Conservation (phyloP, 2,113 vertebrate genomes). For the Heterotilapia buettikoferi region DNA sequence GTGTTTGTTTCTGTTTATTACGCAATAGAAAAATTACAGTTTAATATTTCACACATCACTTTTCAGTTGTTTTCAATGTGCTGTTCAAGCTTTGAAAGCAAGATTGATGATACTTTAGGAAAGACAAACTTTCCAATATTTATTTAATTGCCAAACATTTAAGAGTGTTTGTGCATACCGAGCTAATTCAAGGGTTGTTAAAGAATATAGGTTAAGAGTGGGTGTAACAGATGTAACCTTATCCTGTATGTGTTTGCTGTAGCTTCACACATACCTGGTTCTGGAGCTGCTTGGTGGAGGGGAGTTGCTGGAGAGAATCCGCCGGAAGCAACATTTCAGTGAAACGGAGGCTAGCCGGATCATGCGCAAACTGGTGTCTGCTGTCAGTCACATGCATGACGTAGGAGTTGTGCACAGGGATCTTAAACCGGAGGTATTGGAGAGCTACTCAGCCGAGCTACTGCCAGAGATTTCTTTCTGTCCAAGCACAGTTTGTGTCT, state of each 20-base stretch:
- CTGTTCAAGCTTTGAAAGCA: neutral
- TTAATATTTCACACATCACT: neutral
- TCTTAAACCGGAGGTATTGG: conserved; percentile 90
- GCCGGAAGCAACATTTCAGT: conserved; percentile 92
- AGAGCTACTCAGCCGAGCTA: neutral
- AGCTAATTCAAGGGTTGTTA: neutral
- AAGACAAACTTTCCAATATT: neutral
- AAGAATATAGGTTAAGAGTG: neutral
- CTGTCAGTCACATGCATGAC: conserved; percentile 97
- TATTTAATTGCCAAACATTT: neutral
- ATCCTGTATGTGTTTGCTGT: conserved; percentile 4
- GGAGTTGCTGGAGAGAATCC: conserved; percentile 92
- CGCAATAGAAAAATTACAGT: neutral
- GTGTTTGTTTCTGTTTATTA: neutral
- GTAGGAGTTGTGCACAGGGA: conserved; percentile 95
- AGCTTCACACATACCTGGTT: conserved; percentile 94
- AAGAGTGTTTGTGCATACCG: neutral
- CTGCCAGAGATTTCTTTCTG: neutral
- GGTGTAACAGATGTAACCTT: neutral
- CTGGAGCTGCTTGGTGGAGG: conserved; percentile 93
- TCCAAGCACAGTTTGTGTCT: neutral
- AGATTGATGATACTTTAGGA: neutral
- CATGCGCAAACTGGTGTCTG: conserved; percentile 93
- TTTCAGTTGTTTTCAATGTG: neutral
- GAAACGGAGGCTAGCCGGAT: conserved; percentile 94